phyloP scores from a whole-genome alignment of 2,888 invertebrate species.

The Ectropis crepuscularia region DNA sequence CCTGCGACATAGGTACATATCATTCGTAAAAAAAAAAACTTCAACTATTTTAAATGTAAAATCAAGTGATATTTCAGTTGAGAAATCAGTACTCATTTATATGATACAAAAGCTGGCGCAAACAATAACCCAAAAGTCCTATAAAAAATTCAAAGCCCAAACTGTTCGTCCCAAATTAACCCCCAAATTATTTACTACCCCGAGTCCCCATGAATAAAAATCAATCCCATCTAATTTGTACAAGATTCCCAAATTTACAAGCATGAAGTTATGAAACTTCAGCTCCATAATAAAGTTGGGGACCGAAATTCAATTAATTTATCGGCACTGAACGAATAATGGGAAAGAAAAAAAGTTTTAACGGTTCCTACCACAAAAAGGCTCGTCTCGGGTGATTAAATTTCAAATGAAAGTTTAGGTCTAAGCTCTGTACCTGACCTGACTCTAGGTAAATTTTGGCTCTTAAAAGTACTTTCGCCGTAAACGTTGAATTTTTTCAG shows the following conservation, averaged over 20 bases:
- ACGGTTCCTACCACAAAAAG: slow-evolving; percentile 47
- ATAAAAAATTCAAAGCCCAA: slow-evolving; percentile 3
- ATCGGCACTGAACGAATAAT: slow-evolving; percentile 63
- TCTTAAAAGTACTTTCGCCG: too few species aligned
- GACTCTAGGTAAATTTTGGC: too few species aligned
- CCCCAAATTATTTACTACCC: slow-evolving; percentile 20
- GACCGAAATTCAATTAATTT: slow-evolving; percentile 69
- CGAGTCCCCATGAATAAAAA: slow-evolving; percentile 34
- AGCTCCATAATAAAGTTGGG: slow-evolving; percentile 60
- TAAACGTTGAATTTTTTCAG: too few species aligned
- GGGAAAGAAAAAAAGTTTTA: slow-evolving; percentile 60
- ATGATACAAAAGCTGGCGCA: background rate
- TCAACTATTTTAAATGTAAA: too few species aligned
- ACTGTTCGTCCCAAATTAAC: slow-evolving; percentile 5
- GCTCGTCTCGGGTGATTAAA: slow-evolving; percentile 43
- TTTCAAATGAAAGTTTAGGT: slow-evolving; percentile 34
- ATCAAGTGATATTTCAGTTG: too few species aligned
- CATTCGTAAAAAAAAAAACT: too few species aligned
- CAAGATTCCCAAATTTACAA: slow-evolving; percentile 50
- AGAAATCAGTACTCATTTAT: too few species aligned
- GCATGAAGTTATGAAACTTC: slow-evolving; percentile 46
- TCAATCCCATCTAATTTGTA: slow-evolving; percentile 50
- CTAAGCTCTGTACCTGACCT: slow-evolving; percentile 4
- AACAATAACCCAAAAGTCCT: background rate
- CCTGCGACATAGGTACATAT: too few species aligned